phyloP scores from a whole-genome alignment of 2,113 vertebrate species.

The Excalfactoria chinensis region DNA sequence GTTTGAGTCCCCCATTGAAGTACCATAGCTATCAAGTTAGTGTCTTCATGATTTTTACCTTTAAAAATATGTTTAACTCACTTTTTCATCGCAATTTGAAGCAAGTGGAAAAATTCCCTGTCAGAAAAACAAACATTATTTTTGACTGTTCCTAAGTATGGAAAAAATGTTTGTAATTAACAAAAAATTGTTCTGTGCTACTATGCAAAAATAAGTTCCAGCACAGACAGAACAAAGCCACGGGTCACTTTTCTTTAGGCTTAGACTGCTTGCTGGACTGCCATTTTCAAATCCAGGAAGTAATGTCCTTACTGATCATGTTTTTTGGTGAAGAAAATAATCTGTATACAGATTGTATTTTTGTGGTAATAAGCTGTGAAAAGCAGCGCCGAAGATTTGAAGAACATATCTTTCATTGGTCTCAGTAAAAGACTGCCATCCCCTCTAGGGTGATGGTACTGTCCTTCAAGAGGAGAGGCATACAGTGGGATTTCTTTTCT shows the following conservation, averaged over 20 bases:
- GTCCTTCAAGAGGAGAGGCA: background rate
- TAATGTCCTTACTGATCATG: background rate
- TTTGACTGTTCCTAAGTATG: background rate
- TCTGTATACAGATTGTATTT: background rate
- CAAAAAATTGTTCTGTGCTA: background rate
- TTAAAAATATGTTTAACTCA: background rate
- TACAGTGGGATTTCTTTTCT: background rate
- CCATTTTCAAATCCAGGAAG: background rate
- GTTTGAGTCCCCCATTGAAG: background rate
- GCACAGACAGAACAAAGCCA: background rate
- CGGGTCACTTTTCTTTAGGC: background rate
- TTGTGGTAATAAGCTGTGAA: background rate
- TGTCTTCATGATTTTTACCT: background rate
- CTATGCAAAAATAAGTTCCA: background rate
- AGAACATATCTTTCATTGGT: background rate
- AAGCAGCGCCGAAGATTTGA: background rate
- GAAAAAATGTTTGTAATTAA: background rate
- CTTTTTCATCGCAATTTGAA: background rate
- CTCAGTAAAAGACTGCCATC: background rate
- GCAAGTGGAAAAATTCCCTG: background rate
- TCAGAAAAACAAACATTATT: background rate
- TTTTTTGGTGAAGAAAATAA: background rate
- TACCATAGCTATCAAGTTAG: background rate
- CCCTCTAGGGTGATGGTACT: rapidly evolving
- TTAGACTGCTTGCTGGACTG: background rate